Percentiles rank a stretch among this genome's conserved stretches.
These are phyloP conservation scores for Nasonia longicornis DNA, from an alignment of 1,140 invertebrate genomes.

Conservation along the genomic window DNA sequence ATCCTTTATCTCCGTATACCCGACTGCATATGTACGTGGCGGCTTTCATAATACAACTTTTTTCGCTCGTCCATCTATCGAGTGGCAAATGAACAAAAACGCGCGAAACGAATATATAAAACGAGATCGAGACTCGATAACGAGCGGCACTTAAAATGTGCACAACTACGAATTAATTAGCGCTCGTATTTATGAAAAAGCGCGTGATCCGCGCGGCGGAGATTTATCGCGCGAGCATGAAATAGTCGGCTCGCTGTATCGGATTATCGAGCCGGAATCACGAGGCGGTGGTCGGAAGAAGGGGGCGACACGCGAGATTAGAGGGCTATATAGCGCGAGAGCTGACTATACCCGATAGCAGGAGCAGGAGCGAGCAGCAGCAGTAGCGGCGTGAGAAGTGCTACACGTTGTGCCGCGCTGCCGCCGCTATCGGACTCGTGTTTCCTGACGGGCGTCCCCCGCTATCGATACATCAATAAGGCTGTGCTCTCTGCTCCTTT, in stretches of 20 bases:
- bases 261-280: slow-evolving; percentile 24
- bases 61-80: not conserved
- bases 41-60: not conserved
- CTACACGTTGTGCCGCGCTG: not conserved
- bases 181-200: not conserved
- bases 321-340: not conserved
- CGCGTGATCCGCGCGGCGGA: not conserved
- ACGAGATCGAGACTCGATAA: not conserved
- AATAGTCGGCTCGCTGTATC: slow-evolving; percentile 1
- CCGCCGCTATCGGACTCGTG: slow-evolving; percentile 39
- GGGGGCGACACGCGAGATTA: slow-evolving; percentile 29
- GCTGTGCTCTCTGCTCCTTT: not conserved
- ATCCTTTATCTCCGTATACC: not conserved
- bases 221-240: slow-evolving; percentile 22
- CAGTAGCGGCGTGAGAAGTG: not conserved
- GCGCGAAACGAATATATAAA: not conserved
- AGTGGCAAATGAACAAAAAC: not conserved
- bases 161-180: not conserved
- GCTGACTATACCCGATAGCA: not conserved
- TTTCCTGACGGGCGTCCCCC: slow-evolving; percentile 16
- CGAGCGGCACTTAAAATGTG: too few relatives aligned
- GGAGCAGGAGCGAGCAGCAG: not conserved
- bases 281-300: slow-evolving; percentile 2
- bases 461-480: slow-evolving; percentile 43
- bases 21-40: too few relatives aligned